A percentile compares a stretch with the other conserved stretches of the same genome.
Conservation (phyloP, 2,113 vertebrate species). For the Ageneiosus marmoratus region DNA sequence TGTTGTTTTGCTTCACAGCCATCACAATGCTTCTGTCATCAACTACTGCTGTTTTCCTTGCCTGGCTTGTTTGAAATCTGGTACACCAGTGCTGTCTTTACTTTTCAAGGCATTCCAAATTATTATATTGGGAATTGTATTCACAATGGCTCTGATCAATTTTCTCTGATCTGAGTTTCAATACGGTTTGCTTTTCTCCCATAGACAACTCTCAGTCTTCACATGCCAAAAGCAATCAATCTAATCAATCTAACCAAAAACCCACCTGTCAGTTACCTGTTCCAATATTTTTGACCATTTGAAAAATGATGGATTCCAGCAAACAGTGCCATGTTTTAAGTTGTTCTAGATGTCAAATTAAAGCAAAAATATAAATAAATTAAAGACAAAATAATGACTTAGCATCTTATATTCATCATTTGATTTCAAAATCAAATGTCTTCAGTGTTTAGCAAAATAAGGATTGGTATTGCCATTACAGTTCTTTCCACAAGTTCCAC, state of each 20-base stretch:
- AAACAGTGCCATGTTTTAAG: background rate
- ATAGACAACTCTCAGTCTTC: no score
- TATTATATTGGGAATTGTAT: background rate
- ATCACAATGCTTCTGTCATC: background rate
- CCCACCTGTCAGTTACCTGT: background rate
- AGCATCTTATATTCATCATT: background rate
- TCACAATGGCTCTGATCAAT: no score
- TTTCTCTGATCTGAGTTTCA: no score
- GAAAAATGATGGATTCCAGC: background rate
- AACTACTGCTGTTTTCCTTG: background rate
- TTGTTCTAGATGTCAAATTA: background rate
- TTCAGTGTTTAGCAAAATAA: no score
- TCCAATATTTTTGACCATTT: background rate
- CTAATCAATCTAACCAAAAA: no score
- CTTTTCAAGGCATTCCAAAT: background rate
- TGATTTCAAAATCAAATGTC: no score
- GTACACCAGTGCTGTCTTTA: background rate
- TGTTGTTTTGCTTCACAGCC: background rate
- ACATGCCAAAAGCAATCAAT: no score
- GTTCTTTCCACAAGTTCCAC: background rate
- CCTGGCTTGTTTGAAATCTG: background rate
- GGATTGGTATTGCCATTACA: background rate
- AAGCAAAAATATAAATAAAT: background rate
- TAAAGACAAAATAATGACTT: background rate
- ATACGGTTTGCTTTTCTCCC: no score